Base-by-base conservation (phyloP, 2,888 invertebrate genomes). In the Anticlea derivata region DNA sequence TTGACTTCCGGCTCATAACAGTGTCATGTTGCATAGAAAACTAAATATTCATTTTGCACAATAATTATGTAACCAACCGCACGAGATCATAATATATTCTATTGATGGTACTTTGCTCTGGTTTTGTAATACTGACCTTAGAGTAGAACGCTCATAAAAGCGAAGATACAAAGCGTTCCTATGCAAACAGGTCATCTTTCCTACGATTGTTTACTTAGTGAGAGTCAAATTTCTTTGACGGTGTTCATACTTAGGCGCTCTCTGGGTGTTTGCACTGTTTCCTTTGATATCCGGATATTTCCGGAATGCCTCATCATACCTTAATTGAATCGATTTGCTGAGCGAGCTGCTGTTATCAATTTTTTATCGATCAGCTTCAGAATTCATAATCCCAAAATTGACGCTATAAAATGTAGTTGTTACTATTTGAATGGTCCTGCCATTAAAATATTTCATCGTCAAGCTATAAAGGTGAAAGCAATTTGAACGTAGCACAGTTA, bases 341-440 rank as follows among this genome's bases (percentile, higher is more conserved):
- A 47, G 46, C 41, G 29, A 37, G 10, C 24, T 5, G 29, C 22
- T 12, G 43, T 38, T 41, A 52, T 52, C 52, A 52, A 31, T 47
- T 47, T 41, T 51, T 47, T 11, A 52, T 4, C 17, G 17, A 17
- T n/a, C n/a, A 38, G 30, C 39, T 48, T 43, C 44, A 26, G 52
- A 51, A 61, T 56, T 55, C 49, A 61, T 58, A 55, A 58, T 50
- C 45, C 43, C 49, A 43, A 58, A 46, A 60, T 57, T 52, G 48
- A 31, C 31, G 27, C 40, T 12, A 26, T 47, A 52, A 41, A 50
- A 40, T 46, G 30, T 37, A 31, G 48, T 43, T 45, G 46, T 31
- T 47, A 12, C 33, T 33, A 6, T 35, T 45, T 37, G 45, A 37
- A 46, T 10, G 30, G 7, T 24, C 8, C 7, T 33, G 24, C 5